Conservation (phyloP, 2,888 invertebrate species). For the Napeogenes sylphis region DNA sequence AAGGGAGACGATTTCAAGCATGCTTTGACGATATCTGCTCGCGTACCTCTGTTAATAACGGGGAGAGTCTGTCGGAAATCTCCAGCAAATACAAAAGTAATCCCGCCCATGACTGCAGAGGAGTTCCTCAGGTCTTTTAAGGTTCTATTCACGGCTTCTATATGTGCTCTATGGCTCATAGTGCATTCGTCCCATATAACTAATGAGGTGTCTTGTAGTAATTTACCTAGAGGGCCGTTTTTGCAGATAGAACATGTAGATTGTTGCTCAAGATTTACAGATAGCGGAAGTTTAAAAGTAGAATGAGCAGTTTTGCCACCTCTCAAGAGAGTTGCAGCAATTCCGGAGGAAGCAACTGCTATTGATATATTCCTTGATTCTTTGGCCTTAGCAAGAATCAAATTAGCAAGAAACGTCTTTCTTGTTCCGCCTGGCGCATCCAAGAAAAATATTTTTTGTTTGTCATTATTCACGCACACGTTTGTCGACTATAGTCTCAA, state of each 20-base stretch:
- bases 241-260: conserved; percentile 25
- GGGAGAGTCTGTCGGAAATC: too few relatives aligned
- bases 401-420: conserved; percentile 23
- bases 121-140: neutral
- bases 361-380: too few relatives aligned
- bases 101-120: conserved; percentile 23
- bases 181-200: too few relatives aligned
- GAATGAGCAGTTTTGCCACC: conserved; percentile 15
- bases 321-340: too few relatives aligned
- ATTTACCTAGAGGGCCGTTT: conserved; percentile 38
- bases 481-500: conserved; percentile 24
- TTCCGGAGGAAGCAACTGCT: too few relatives aligned
- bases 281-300: conserved; percentile 15
- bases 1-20: too few relatives aligned
- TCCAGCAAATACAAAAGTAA: too few relatives aligned
- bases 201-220: conserved; percentile 38
- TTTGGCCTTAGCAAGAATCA: conserved; percentile 18
- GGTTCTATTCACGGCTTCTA: neutral
- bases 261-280: conserved; percentile 27
- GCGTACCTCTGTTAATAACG: too few relatives aligned
- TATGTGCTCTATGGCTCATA: conserved; percentile 30
- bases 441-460: neutral
- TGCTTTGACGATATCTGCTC: conserved; percentile 1
- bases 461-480: conserved; percentile 14
- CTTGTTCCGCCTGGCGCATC: conserved; percentile 24